Conservation (phyloP, 2,113 vertebrate species). For the Salminus brasiliensis region DNA sequence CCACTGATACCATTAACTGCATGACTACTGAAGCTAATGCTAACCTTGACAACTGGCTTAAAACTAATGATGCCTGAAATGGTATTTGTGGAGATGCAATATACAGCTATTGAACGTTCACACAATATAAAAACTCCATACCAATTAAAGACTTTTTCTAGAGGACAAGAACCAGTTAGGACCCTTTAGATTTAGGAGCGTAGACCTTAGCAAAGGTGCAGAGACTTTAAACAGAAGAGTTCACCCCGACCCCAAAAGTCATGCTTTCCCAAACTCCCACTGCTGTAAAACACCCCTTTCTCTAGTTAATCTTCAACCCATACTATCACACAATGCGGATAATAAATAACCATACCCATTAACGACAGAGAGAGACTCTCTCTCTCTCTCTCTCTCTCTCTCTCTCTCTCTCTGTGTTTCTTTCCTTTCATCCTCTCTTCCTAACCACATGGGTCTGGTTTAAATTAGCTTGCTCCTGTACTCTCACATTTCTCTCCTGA, state of each 20-base stretch:
- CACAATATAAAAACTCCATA: background rate
- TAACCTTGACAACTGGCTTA: background rate
- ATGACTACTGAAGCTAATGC: background rate
- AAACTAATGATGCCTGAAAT: too few relatives aligned
- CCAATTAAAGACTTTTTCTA: background rate
- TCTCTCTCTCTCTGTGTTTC: background rate
- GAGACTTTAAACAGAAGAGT: background rate
- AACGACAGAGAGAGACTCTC: background rate
- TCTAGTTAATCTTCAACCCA: slow-evolving; percentile 37
- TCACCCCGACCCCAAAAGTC: background rate
- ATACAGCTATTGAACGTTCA: background rate
- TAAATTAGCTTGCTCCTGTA: slow-evolving; percentile 23
- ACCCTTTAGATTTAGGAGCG: background rate
- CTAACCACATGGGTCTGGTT: slow-evolving; percentile 28
- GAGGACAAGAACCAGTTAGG: background rate
- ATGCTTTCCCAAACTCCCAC: background rate
- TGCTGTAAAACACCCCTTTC: background rate
- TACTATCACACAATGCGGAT: slow-evolving; percentile 23
- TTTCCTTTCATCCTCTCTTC: slow-evolving; percentile 22
- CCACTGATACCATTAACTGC: background rate
- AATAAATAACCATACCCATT: slow-evolving; percentile 39
- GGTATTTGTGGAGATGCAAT: too few relatives aligned
- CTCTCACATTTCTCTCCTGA: background rate
- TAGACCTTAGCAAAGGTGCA: slow-evolving; percentile 1
- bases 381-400: background rate